Conservation (phyloP, 2,797 vertebrate genomes). For the Acanthopagrus latus region DNA sequence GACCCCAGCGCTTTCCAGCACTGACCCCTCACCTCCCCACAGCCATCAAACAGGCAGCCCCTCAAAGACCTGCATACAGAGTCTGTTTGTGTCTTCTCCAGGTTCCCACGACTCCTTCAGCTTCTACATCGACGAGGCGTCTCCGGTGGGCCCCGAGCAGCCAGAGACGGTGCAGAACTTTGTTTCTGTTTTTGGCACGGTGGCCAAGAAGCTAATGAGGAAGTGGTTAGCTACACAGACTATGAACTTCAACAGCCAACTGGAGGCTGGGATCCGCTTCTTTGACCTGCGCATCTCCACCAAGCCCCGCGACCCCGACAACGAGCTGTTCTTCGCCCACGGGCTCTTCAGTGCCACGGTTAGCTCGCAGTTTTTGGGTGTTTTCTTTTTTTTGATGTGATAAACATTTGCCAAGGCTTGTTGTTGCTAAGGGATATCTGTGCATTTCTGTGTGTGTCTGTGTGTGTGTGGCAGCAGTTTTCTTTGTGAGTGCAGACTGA, state of each 20-base stretch:
- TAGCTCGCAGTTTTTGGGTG: slow-evolving; percentile 43
- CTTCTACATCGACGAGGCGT: slow-evolving; percentile 98
- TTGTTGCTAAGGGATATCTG: slow-evolving; percentile 58
- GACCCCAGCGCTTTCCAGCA: slow-evolving; percentile 21
- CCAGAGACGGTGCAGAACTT: slow-evolving; percentile 99
- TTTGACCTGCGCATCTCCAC: slow-evolving; percentile 99
- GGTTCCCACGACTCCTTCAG: slow-evolving; percentile 99
- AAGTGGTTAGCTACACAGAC: slow-evolving; percentile 99
- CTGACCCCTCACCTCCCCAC: slow-evolving; percentile 30
- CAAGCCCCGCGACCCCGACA: slow-evolving; percentile 97
- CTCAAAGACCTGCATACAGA: slow-evolving; percentile 26
- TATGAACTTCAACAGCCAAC: slow-evolving; percentile 96
- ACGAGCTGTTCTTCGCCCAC: slow-evolving; percentile 97
- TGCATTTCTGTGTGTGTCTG: slow-evolving; percentile 16
- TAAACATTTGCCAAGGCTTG: slow-evolving; percentile 42
- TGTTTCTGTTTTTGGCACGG: slow-evolving; percentile 97
- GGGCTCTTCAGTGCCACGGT: slow-evolving; percentile 97
- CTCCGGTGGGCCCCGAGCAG: slow-evolving; percentile 97
- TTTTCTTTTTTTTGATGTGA: slow-evolving; percentile 39
- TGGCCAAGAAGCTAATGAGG: slow-evolving; percentile 98
- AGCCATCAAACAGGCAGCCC: slow-evolving; percentile 24
- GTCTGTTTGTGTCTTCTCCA: slow-evolving; percentile 75
- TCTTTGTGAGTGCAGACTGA: slow-evolving; percentile 24
- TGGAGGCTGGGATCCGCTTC: slow-evolving; percentile 96
- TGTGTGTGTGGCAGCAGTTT: slow-evolving; percentile 9